Evolutionary conservation across 2,888 invertebrate species (phyloP).

Genomic region (Dyspetes luteomarginatus): DNA sequence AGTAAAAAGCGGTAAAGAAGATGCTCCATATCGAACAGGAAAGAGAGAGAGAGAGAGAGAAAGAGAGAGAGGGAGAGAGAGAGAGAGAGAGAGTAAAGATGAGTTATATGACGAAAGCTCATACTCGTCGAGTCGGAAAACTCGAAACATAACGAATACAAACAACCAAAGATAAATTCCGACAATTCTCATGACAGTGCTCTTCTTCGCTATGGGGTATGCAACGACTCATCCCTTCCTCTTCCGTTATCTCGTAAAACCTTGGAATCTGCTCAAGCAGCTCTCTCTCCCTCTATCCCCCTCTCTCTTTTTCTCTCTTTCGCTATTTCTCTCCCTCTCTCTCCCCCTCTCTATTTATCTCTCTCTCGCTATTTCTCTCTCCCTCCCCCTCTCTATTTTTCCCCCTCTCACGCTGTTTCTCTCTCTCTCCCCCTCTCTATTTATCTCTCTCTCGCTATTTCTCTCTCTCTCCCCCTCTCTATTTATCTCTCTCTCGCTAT

Average conservation of each 20-base stretch:
- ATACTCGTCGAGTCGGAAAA: conserved; percentile 47
- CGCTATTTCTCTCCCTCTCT: too few species aligned
- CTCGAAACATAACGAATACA: conserved; percentile 59
- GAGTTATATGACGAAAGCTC: conserved; percentile 5
- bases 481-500: too few species aligned
- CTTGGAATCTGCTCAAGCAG: conserved; percentile 12
- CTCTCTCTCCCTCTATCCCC: background rate
- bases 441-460: too few species aligned
- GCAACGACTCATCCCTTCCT: conserved; percentile 2
- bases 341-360: too few species aligned
- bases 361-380: too few species aligned
- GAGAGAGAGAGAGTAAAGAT: background rate
- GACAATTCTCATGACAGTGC: conserved; percentile 44
- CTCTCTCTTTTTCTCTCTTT: background rate
- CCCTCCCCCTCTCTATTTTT: background rate
- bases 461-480: too few species aligned
- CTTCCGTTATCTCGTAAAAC: conserved; percentile 22
- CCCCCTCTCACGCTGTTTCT: conserved; percentile 33
- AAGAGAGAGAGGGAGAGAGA: background rate
- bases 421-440: conserved; percentile 53
- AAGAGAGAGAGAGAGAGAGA: background rate
- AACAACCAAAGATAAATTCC: conserved; percentile 61
- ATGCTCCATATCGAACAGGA: background rate
- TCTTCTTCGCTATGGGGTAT: conserved; percentile 4
- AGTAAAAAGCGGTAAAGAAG: background rate